phyloP scores from a whole-genome alignment of 2,113 vertebrate species.

The Campylomormyrus tamandua region DNA sequence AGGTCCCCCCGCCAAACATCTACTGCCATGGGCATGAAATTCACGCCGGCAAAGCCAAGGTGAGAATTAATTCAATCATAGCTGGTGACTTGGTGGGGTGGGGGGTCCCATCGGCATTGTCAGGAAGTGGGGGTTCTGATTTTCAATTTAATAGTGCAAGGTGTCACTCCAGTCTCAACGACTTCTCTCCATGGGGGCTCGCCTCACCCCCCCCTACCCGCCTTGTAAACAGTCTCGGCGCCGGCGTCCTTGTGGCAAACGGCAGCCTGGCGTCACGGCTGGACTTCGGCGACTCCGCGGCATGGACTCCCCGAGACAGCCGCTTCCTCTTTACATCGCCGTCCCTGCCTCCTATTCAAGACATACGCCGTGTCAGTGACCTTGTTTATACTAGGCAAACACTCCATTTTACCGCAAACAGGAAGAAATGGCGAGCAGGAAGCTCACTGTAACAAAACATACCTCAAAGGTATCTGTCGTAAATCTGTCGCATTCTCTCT shows the following conservation, averaged over 20 bases:
- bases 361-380: not conserved
- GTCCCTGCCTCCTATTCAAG: not conserved
- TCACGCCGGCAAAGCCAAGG: not conserved
- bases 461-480: not conserved
- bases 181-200: not conserved
- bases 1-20: not conserved
- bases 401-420: not conserved
- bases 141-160: not conserved
- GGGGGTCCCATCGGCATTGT: not conserved
- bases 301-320: not conserved
- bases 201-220: not conserved
- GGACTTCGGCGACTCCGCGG: not conserved
- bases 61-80: not conserved
- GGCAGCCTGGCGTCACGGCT: not conserved
- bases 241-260: not conserved
- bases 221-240: not conserved
- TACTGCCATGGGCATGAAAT: not conserved
- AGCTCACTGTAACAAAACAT: not conserved
- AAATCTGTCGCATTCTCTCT: not conserved
- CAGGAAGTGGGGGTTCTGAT: not conserved
- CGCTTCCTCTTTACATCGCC: constrained; percentile 4
- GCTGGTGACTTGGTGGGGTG: not conserved
- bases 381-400: not conserved
- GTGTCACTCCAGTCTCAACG: constrained; percentile 1
- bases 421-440: not conserved